Percentiles rank a stretch among this genome's conserved stretches.
phyloP scores from a whole-genome alignment of 2,888 invertebrate species.

The Lasioglossum morio region DNA sequence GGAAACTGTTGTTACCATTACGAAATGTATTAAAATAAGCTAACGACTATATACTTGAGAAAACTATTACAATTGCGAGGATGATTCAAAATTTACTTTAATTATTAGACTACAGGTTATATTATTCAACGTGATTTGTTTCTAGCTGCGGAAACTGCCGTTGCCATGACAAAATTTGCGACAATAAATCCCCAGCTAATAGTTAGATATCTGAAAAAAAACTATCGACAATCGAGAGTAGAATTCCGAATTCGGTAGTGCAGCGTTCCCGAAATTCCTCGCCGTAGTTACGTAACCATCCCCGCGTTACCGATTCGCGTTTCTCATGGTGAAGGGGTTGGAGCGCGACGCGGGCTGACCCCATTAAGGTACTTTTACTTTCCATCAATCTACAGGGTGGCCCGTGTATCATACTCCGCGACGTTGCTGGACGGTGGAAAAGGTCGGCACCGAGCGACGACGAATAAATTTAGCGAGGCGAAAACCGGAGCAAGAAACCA shows the following conservation, averaged over 20 bases:
- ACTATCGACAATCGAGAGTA: not conserved
- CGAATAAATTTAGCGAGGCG: slow-evolving; percentile 49
- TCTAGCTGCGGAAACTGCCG: not conserved
- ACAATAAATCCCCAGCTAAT: not conserved
- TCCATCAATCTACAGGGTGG: slow-evolving; percentile 44
- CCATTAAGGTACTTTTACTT: slow-evolving; percentile 51
- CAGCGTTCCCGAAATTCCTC: not conserved
- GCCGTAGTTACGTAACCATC: slow-evolving; percentile 38
- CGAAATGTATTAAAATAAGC: no score
- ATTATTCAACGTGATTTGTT: not conserved
- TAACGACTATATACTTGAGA: no score
- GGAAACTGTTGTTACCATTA: not conserved
- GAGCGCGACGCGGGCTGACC: slow-evolving; percentile 28
- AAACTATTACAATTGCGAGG: not conserved
- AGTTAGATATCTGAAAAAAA: not conserved
- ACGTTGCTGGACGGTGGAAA: slow-evolving; percentile 20
- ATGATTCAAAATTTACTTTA: not conserved
- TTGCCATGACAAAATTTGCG: not conserved
- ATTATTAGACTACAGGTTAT: not conserved
- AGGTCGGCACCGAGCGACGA: slow-evolving; percentile 19
- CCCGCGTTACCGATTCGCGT: slow-evolving; percentile 36
- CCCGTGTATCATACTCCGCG: slow-evolving; percentile 8
- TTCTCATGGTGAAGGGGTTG: slow-evolving; percentile 27
- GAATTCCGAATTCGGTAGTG: not conserved
- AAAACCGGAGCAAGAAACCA: slow-evolving; percentile 53